Percentiles rank a stretch among this genome's conserved stretches.
Evolutionary conservation across 2,113 vertebrate genomes (phyloP).

Genomic region (Aleadryas rufinucha): DNA sequence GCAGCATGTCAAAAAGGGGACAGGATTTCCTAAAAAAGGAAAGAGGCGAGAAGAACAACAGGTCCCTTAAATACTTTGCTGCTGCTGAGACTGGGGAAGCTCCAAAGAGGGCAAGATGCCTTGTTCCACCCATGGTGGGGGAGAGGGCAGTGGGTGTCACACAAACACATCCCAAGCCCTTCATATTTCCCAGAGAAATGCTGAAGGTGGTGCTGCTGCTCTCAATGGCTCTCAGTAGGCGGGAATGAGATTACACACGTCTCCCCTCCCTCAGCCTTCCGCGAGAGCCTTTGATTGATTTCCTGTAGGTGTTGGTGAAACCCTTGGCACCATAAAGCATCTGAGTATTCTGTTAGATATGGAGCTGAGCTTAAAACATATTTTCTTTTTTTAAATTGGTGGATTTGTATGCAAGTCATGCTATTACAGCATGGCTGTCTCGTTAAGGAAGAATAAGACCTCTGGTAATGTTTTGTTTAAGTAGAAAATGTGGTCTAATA

Average conservation of each 20-base stretch:
- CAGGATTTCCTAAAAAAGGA: not conserved
- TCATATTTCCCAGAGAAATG: not conserved
- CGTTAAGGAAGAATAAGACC: not conserved
- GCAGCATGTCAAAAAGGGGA: not conserved
- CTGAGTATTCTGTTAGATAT: not conserved
- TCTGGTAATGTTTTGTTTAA: not conserved
- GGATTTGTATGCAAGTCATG: not conserved
- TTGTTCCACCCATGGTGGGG: not conserved
- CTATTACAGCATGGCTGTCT: not conserved
- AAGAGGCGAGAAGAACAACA: not conserved
- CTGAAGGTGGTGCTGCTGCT: not conserved
- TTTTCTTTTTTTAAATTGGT: not conserved
- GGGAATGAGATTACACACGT: constrained; percentile 4
- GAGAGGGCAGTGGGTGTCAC: not conserved
- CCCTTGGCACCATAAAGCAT: not conserved
- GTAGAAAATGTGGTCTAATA: not conserved
- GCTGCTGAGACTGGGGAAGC: not conserved
- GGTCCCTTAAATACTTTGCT: not conserved
- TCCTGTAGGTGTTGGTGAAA: constrained; percentile 38
- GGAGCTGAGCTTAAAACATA: not conserved
- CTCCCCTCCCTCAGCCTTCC: constrained; percentile 21
- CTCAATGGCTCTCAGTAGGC: not conserved
- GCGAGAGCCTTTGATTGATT: constrained; percentile 33
- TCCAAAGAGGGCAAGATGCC: not conserved
- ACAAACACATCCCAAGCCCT: not conserved